A percentile compares a stretch with the other conserved stretches of the same genome.
Evolutionary conservation across 1,140 invertebrate genomes (phyloP).

Genomic region (Drosophila lini): DNA sequence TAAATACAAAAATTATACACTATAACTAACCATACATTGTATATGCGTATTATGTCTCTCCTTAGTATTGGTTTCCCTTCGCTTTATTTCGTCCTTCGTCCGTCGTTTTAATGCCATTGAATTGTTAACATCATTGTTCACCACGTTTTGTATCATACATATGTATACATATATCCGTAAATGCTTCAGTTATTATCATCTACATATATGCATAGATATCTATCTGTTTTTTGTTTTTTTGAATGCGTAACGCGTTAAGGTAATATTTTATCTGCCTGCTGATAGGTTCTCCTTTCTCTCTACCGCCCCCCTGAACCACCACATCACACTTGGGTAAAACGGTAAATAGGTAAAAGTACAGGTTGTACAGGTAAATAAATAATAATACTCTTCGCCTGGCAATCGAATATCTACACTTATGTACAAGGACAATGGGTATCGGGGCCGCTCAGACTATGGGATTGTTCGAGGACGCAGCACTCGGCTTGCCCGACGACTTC

Average conservation of each 20-base stretch:
- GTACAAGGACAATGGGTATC: constrained; percentile 16
- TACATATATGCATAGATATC: constrained; percentile 42
- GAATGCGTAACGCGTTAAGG: constrained; percentile 79
- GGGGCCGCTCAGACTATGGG: constrained; percentile 59
- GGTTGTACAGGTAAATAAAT: constrained; percentile 28
- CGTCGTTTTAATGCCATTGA: constrained; percentile 70
- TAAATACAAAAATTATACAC: constrained; percentile 77
- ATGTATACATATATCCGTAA: constrained; percentile 52
- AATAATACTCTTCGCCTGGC: constrained; percentile 42
- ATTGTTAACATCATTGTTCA: constrained; percentile 83
- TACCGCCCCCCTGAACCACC: constrained; percentile 31
- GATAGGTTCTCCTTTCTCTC: constrained; percentile 55
- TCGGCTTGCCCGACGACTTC: constrained; percentile 63
- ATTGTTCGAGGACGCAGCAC: constrained; percentile 24
- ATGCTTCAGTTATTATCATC: constrained; percentile 48
- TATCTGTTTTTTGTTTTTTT: constrained; percentile 50
- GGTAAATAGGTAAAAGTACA: constrained; percentile 1
- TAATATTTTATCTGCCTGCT: constrained; percentile 77
- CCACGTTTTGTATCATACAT: constrained; percentile 65
- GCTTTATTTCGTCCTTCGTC: constrained; percentile 51
- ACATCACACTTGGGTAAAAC: constrained; percentile 7
- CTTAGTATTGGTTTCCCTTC: constrained; percentile 44
- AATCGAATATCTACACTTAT: constrained; percentile 60
- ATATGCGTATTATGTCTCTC: constrained; percentile 57
- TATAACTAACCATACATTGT: constrained; percentile 75